A percentile compares a stretch with the other conserved stretches of the same genome.
These are phyloP conservation scores for Apomyelois bistriatella DNA, from an alignment of 2,888 invertebrate species.

Conservation along the genomic window DNA sequence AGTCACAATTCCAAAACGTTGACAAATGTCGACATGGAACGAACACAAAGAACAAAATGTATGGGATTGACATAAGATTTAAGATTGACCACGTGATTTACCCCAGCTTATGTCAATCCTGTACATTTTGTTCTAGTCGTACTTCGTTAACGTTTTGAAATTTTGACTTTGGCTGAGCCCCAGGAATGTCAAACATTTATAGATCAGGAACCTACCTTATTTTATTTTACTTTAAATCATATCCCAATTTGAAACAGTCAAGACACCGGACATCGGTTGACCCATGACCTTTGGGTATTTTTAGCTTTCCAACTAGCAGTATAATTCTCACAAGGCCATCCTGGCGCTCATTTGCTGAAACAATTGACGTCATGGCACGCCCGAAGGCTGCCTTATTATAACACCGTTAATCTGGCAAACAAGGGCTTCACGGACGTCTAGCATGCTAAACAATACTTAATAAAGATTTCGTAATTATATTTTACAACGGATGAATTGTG, in stretches of 20 bases:
- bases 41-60: too few relatives aligned
- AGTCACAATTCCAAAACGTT: too few relatives aligned
- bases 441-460: background rate
- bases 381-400: conserved; percentile 59
- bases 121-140: too few relatives aligned
- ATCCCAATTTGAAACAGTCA: background rate
- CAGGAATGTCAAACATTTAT: too few relatives aligned
- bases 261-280: conserved; percentile 43
- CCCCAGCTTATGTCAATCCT: too few relatives aligned
- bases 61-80: too few relatives aligned
- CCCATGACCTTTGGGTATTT: conserved; percentile 70
- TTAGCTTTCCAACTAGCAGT: conserved; percentile 56
- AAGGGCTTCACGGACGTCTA: conserved; percentile 32
- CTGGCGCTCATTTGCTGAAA: conserved; percentile 67
- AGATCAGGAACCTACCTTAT: background rate
- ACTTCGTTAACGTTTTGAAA: too few relatives aligned
- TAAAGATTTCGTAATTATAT: too few relatives aligned
- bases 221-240: too few relatives aligned
- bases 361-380: conserved; percentile 68
- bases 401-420: conserved; percentile 56
- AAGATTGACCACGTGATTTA: too few relatives aligned
- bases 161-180: too few relatives aligned
- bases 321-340: conserved; percentile 55
- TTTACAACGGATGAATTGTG: background rate
- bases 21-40: too few relatives aligned